Evolutionary conservation across 53 echinoderm and acorn worm genomes (phyloP), one percentile per base, ranked within the genome.

Genomic region (Echinarachnius parma): DNA sequence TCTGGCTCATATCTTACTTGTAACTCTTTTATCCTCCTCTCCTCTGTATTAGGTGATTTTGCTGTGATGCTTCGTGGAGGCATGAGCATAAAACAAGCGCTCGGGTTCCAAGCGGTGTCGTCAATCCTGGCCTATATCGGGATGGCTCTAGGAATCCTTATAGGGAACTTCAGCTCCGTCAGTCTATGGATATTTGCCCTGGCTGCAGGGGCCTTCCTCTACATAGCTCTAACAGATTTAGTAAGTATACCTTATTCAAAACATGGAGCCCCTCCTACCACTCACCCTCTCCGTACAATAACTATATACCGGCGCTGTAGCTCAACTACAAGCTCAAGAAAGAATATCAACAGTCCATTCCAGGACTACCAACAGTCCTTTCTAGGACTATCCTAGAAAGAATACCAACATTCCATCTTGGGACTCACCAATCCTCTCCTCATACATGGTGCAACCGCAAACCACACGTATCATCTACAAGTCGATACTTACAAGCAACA

Each of bases 111-210:
- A 36, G 80, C 66, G 8, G 36, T 98, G 5, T 98, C 98, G 2
- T 98, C 98, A 4, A 67, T 98, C 25, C 68, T 98, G 28, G 98
- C 98, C 33, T 98, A 86, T 77, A 55, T 92, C 1, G 91, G 98
- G 21, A 88, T 92, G 86, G 85, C 80, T 2, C 70, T 92, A 18
- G 92, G 98, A 15, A 61, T 98, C 4, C 81, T 76, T 28, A 75
- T 86, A 35, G 98, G 98, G 16, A 88, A 92, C 53, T 54, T 98
- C 23, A 88, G 77, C 63, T 47, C 80, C 0, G 55, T 85, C 4
- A 84, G 83, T 67, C 70, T 85, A 24, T 98, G 98, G 98, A 83
- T 98, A 65, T 98, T 91, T 70, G 98, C 91, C 14, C 74, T 98
- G 28, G 88, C 98, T 9, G 98, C 83, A 5, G 98, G 98, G 23